Conservation (phyloP, 2,113 vertebrate species). For the Anhinga rufa region DNA sequence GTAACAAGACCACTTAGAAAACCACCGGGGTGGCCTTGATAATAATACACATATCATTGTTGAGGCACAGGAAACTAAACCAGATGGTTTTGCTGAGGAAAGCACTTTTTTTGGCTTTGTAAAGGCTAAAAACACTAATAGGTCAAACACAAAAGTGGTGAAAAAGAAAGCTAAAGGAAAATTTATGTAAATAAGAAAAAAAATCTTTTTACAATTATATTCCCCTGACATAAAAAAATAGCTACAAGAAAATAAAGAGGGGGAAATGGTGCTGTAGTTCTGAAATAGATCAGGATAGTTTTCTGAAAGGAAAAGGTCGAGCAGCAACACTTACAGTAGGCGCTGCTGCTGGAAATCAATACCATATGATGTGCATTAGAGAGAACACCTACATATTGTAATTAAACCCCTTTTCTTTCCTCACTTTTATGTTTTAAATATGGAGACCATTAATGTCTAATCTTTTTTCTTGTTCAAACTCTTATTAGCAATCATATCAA, state of each 20-base stretch:
- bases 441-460: neutral
- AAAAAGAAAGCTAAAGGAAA: constrained; percentile 39
- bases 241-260: neutral
- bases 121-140: constrained; percentile 72
- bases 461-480: neutral
- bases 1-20: constrained; percentile 76
- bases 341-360: constrained; percentile 9
- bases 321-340: neutral
- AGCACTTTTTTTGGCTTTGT: constrained; percentile 76
- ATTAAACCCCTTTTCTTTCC: neutral
- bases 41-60: constrained; percentile 74
- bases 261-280: neutral
- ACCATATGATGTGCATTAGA: neutral
- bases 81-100: constrained; percentile 88
- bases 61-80: constrained; percentile 85
- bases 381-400: neutral
- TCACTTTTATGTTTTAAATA: constrained; percentile 16
- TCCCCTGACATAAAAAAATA: neutral
- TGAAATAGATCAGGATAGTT: neutral
- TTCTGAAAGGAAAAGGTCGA: neutral
- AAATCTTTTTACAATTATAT: neutral
- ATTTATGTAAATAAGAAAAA: constrained; percentile 24
- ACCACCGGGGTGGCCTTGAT: constrained; percentile 77
- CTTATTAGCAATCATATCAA: neutral
- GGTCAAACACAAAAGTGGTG: constrained; percentile 70